These are phyloP conservation scores for Aricia artaxerxes DNA, from an alignment of 2,888 invertebrate genomes.

Conservation along the genomic window DNA sequence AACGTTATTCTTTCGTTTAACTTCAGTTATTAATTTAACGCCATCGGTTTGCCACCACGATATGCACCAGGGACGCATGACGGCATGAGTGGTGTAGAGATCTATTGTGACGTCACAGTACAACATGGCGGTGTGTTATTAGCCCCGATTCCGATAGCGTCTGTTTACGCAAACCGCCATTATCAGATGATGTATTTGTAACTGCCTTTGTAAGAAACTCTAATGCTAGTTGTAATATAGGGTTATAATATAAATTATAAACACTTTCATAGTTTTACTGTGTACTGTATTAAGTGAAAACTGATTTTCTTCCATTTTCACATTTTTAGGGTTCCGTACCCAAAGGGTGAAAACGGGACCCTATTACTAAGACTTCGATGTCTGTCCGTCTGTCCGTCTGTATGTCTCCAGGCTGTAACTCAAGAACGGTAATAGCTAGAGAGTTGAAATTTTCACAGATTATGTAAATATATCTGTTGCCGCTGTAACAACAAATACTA, in stretches of 20 bases:
- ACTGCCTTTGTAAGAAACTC: neutral
- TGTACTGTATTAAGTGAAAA: neutral
- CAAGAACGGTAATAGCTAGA: too few relatives aligned
- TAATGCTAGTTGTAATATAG: neutral
- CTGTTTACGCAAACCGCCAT: conserved; percentile 11
- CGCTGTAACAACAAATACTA: too few relatives aligned
- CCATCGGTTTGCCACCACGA: conserved; percentile 19
- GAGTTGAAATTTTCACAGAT: too few relatives aligned
- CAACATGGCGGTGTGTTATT: neutral
- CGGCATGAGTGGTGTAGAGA: neutral
- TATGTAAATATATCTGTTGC: too few relatives aligned
- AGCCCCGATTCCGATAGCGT: neutral
- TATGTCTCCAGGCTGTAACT: too few relatives aligned
- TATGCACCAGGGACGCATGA: neutral
- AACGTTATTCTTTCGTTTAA: too few relatives aligned
- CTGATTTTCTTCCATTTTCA: neutral
- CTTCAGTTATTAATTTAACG: neutral
- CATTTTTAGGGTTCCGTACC: too few relatives aligned
- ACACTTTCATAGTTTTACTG: too few relatives aligned
- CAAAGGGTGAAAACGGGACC: too few relatives aligned
- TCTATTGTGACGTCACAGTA: neutral
- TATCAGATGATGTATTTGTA: neutral
- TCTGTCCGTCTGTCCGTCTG: too few relatives aligned
- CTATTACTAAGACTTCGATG: too few relatives aligned
- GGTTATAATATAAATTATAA: neutral